Conservation (phyloP, 2,797 vertebrate species). For the Sibirionetta formosa region DNA sequence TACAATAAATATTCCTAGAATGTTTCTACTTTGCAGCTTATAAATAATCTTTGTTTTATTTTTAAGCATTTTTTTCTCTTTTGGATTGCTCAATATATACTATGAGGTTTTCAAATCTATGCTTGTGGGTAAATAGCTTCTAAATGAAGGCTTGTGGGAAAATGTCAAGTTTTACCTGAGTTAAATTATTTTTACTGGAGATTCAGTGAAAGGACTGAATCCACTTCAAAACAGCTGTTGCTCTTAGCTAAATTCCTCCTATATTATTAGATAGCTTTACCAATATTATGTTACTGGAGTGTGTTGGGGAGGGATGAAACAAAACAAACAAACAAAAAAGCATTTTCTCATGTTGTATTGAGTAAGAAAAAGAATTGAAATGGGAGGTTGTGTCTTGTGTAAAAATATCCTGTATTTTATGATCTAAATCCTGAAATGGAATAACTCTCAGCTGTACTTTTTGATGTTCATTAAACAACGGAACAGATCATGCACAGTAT, state of each 20-base stretch:
- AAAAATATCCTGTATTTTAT: not conserved
- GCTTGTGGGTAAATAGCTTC: not conserved
- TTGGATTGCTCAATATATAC: not conserved
- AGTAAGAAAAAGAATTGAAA: not conserved
- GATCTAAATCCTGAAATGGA: not conserved
- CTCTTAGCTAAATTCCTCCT: constrained; percentile 24
- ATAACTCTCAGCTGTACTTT: not conserved
- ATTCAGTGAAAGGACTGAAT: not conserved
- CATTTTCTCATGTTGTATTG: not conserved
- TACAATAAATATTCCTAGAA: constrained; percentile 30
- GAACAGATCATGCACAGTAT: not conserved
- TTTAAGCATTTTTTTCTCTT: not conserved
- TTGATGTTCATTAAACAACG: not conserved
- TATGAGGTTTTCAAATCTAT: not conserved
- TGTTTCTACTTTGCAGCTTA: not conserved
- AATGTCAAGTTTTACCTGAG: not conserved
- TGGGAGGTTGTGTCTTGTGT: not conserved
- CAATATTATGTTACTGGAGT: not conserved
- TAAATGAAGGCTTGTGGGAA: constrained; percentile 16
- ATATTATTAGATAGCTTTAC: not conserved
- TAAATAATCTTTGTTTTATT: not conserved
- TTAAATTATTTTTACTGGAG: constrained; percentile 12
- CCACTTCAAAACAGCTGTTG: not conserved
- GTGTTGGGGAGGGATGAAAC: not conserved
- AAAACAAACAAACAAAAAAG: not conserved